Base-by-base conservation (phyloP, 92 coral and sea anemone genomes). In the Paragorgia papillata region DNA sequence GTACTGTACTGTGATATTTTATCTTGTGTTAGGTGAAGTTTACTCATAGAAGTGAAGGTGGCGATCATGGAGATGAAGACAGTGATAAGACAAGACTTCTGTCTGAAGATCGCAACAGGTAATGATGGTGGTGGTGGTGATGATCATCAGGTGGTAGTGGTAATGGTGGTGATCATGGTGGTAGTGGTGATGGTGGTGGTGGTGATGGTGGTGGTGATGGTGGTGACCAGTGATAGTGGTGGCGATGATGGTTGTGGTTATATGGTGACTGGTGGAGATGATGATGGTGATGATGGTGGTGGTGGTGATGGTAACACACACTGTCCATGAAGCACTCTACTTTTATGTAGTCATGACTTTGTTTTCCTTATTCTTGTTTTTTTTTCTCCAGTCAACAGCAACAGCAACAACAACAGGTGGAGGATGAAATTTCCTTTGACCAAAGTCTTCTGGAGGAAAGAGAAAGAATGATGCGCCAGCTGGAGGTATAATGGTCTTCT, bases 361-460 rank as follows among this genome's bases (percentile, higher is more conserved):
- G 19, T 33, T 1, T 39, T 15, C 31, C 34, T 22, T 19, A 17
- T 19, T 28, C 6, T 58, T 25, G 3, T 69, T 22, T 67, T 2
- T 10, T 53, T 9, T 50, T 18, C 22, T 57, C 37, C 79, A 94
- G 97, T 61, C 88, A 82, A 50, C 89, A 85, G 48, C 95, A 86
- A 24, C 88, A 82, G 49, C 89, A 85, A 54, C 95, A 86, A 24
- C 86, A 86, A 25, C 96, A 93, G 66, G 60, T 94, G 49, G 89
- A 85, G 59, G 82, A 88, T 51, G 89, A 89, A 68, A 90, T 91
- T 64, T 86, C 86, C 30, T 58, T 86, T 70, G 98, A 94, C 54
- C 92, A 94, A 83, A 80, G 83, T 17, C 69, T 89, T 30, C 85
- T 89, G 60, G 85, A 86, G 19, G 98, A 94, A 70, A 80, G 98